Conservation (phyloP, 2,888 invertebrate genomes). For the Leucophenga montana region DNA sequence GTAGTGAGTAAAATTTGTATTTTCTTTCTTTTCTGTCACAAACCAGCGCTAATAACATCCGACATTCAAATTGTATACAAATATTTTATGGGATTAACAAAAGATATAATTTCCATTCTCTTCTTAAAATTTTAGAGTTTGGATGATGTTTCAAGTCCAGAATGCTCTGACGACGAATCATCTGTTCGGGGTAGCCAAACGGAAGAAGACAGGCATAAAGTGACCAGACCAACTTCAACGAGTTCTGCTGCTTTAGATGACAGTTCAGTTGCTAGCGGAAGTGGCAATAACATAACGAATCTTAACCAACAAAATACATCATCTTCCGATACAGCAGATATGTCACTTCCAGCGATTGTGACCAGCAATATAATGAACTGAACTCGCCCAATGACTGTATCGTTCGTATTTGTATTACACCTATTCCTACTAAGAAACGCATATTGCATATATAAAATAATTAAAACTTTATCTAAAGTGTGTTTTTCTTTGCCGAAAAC, state of each 20-base stretch:
- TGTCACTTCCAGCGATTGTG: not conserved
- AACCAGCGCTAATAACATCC: too few relatives aligned
- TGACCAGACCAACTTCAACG: not conserved
- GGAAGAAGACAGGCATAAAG: too few relatives aligned
- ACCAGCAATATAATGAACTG: constrained; percentile 6
- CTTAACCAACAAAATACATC: not conserved
- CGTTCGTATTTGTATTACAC: constrained; percentile 20
- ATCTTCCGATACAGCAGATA: not conserved
- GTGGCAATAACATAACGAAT: not conserved
- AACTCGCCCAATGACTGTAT: constrained; percentile 10
- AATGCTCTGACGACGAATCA: constrained; percentile 59
- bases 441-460: not conserved
- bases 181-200: not conserved
- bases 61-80: too few relatives aligned
- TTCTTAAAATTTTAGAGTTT: constrained; percentile 30
- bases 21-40: too few relatives aligned
- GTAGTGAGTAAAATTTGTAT: constrained; percentile 35
- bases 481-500: not conserved
- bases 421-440: not conserved
- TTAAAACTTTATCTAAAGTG: not conserved
- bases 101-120: not conserved
- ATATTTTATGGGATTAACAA: not conserved
- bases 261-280: constrained; percentile 11
- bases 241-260: not conserved
- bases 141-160: constrained; percentile 52